Evolutionary conservation across 2,797 vertebrate species (phyloP), one percentile per base, ranked within the genome.

Genomic region (Urophycis tenuis): DNA sequence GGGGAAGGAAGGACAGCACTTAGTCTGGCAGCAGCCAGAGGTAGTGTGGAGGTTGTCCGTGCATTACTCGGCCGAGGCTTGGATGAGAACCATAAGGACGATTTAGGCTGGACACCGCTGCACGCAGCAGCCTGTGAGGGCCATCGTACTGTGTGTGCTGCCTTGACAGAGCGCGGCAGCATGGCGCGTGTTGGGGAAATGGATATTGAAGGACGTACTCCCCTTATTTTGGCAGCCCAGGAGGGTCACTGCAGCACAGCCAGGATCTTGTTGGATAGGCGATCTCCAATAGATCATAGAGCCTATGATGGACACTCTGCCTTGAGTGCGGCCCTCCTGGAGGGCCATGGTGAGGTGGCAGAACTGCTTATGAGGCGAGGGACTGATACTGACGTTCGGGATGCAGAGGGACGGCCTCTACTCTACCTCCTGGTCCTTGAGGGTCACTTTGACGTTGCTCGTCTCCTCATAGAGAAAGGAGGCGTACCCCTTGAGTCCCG

Each of bases 21-120:
- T 5, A 93, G 92, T 22, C 80, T 94, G 76, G 93, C 95, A 30
- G 93, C 94, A 0, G 92, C 92, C 0, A 91, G 89, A 32, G 93
- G 94, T 36, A 94, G 91, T 2, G 32, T 90, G 2, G 92, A 93
- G 41, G 92, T 94, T 22, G 94, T 94, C 0, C 85, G 89, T 0
- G 85, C 91, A 3, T 88, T 96, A 77, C 83, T 96, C 74, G 92
- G 93, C 67, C 87, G 94, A 72, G 95, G 95, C 17, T 87, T 96
- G 76, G 94, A 95, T 12, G 93, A 94, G 84, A 95, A 94, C 84
- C 94, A 95, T 82, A 92, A 93, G 75, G 95, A 96, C n/a, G 91
- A 93, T 71, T 81, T 94, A 7, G 95, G 94, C 77, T 95, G 95
- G 95, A 94, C 94, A 0, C 94, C 94, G 0, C 81, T 95, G 32